Percentiles rank a stretch among this genome's conserved stretches.
Evolutionary conservation across 64 coral and sea anemone genomes (phyloP).

Genomic region (Stichodactyla helianthus): DNA sequence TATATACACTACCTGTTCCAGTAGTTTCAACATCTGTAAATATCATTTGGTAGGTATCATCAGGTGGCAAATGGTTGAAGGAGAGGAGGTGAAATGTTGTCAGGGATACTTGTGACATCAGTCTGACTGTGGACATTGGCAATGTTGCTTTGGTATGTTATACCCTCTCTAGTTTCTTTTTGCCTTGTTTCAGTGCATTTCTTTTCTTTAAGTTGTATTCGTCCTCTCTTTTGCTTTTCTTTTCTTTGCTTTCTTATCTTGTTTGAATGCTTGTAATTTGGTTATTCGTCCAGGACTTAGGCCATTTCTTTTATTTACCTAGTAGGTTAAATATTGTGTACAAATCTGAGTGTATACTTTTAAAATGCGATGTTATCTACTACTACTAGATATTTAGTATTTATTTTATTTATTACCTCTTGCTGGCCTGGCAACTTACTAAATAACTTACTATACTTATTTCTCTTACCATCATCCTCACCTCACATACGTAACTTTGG

Average conservation of each 20-base stretch:
- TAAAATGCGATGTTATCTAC: no score
- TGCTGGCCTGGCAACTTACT: neutral
- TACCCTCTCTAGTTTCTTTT: slow-evolving; percentile 14
- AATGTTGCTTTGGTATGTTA: slow-evolving; percentile 21
- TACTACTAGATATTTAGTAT: no score
- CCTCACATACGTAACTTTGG: slow-evolving; percentile 24
- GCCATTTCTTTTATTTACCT: slow-evolving; percentile 51
- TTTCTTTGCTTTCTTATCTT: slow-evolving; percentile 41
- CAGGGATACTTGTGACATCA: slow-evolving; percentile 20
- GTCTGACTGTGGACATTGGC: slow-evolving; percentile 17
- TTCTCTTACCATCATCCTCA: neutral
- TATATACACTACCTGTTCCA: no score
- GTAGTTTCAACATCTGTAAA: no score
- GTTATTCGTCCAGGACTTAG: slow-evolving; percentile 29
- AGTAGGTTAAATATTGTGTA: neutral
- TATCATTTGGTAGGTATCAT: no score
- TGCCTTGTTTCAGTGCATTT: neutral
- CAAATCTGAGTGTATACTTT: no score
- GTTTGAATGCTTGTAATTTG: slow-evolving; percentile 21
- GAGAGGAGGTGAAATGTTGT: neutral
- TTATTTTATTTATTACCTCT: neutral
- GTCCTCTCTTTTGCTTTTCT: slow-evolving; percentile 32
- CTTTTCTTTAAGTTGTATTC: slow-evolving; percentile 26
- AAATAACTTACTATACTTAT: neutral
- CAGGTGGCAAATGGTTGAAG: no score